Evolutionary conservation across 2,888 invertebrate species (phyloP).

Genomic region (Nysson spinosus): DNA sequence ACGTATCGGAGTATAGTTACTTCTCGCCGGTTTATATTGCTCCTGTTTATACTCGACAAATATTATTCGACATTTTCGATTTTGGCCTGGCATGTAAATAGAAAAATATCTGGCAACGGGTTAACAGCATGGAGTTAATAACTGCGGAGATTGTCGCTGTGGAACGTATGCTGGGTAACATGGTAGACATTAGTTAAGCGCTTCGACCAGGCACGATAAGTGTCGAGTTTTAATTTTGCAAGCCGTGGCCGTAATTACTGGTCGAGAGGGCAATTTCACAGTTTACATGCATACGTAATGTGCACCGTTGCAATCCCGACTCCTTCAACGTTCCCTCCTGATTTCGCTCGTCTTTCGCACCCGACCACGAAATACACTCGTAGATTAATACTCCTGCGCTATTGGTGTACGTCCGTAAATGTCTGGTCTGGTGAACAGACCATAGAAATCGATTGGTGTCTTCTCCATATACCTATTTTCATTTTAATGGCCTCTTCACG

Average conservation of each 20-base stretch:
- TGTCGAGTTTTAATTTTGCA: constrained; percentile 66
- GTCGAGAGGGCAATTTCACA: constrained; percentile 63
- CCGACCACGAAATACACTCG: constrained; percentile 2
- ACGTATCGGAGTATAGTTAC: constrained; percentile 39
- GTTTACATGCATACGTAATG: constrained; percentile 68
- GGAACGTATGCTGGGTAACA: background rate
- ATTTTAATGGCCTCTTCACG: constrained; percentile 14
- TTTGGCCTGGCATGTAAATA: constrained; percentile 4
- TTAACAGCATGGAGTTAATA: background rate
- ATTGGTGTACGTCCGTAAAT: background rate
- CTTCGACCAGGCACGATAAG: constrained; percentile 51
- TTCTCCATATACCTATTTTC: constrained; percentile 34
- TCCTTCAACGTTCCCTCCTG: background rate
- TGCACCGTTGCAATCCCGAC: background rate
- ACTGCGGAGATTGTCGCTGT: background rate
- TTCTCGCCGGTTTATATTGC: constrained; percentile 43
- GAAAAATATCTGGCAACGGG: constrained; percentile 13
- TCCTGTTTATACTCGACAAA: constrained; percentile 34
- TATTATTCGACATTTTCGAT: constrained; percentile 34
- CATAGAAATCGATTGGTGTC: constrained; percentile 36
- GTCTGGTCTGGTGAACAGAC: constrained; percentile 12
- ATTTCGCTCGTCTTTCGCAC: background rate
- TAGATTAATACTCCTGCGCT: background rate
- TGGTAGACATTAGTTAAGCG: constrained; percentile 3
- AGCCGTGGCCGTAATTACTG: constrained; percentile 62